Percentiles rank a stretch among this genome's conserved stretches.
These are phyloP conservation scores for Prochilodus magdalenae DNA, from an alignment of 2,113 vertebrate species.

Conservation along the genomic window DNA sequence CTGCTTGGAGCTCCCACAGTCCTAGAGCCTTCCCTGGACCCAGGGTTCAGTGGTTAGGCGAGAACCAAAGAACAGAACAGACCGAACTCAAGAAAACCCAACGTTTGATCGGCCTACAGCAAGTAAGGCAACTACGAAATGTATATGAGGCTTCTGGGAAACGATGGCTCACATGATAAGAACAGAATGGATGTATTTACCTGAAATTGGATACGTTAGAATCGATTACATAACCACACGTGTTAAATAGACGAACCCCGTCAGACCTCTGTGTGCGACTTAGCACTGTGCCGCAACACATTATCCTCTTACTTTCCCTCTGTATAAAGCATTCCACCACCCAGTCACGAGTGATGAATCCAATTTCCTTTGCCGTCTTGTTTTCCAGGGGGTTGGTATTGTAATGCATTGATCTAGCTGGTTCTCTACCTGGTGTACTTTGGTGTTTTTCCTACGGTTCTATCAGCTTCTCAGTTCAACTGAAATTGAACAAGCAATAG, in stretches of 20 bases:
- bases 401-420: constrained; percentile 8
- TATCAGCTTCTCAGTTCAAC: constrained; percentile 7
- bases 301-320: not conserved
- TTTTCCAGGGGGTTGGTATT: constrained; percentile 13
- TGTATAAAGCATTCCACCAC: not conserved
- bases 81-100: no score
- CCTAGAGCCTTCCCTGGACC: no score
- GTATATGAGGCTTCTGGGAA: no score
- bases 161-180: not conserved
- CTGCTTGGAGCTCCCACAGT: no score
- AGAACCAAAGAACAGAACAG: no score
- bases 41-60: no score
- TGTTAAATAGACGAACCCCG: not conserved
- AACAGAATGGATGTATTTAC: not conserved
- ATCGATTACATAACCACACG: not conserved
- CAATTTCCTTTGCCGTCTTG: not conserved
- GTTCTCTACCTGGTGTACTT: constrained; percentile 2
- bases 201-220: not conserved
- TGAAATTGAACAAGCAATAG: constrained; percentile 17
- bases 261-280: not conserved
- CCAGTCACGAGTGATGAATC: not conserved
- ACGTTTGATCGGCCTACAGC: no score
- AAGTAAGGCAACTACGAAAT: no score
- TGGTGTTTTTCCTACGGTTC: not conserved
- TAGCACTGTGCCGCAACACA: not conserved